Conservation (phyloP, 2,113 vertebrate genomes). For the Chascanopsetta lugubris region DNA sequence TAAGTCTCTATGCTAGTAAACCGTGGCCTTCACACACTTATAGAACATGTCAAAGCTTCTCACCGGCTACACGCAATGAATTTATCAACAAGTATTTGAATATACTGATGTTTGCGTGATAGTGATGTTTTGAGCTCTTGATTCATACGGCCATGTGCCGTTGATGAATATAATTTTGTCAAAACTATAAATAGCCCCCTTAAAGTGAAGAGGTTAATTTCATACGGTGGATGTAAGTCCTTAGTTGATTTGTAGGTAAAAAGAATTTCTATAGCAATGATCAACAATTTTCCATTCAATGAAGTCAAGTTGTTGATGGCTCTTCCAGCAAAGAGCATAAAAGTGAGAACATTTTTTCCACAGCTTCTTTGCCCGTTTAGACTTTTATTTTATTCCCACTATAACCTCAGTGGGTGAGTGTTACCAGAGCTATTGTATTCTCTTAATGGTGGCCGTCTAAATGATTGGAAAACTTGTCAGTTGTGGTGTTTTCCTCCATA, state of each 20-base stretch:
- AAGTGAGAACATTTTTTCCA: conserved; percentile 10
- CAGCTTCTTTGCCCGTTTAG: conserved; percentile 3
- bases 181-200: background rate
- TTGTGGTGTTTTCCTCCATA: conserved; percentile 54
- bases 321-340: background rate
- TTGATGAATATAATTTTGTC: too few relatives aligned
- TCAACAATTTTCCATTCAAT: background rate
- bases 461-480: conserved; percentile 45
- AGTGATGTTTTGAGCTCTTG: too few relatives aligned
- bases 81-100: too few relatives aligned
- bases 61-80: too few relatives aligned
- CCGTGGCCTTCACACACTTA: background rate
- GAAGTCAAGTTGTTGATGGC: background rate
- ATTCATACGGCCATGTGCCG: too few relatives aligned
- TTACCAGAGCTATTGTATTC: conserved; percentile 40
- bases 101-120: too few relatives aligned
- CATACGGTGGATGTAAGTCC: background rate
- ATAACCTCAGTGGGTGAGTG: conserved; percentile 15
- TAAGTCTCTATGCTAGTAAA: background rate
- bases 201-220: background rate
- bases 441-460: conserved; percentile 22
- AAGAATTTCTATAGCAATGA: too few relatives aligned
- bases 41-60: conserved; percentile 4
- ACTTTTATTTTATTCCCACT: conserved; percentile 2
- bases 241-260: too few relatives aligned